Base-by-base conservation (phyloP, 2,888 invertebrate species). In the Lapara coniferarum region DNA sequence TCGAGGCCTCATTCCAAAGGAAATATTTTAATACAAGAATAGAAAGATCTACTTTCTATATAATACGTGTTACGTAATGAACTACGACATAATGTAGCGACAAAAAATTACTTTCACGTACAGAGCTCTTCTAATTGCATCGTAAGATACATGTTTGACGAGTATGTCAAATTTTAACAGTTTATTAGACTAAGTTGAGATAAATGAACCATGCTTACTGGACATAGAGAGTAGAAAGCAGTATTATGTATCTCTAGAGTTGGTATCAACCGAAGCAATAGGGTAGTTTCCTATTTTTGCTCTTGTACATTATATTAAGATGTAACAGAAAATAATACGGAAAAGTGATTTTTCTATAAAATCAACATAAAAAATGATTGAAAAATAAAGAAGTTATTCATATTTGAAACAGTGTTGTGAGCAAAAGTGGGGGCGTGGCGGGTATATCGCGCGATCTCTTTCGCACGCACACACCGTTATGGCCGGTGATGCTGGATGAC, bases 101-200 rank as follows among this genome's bases (percentile, higher is more conserved):
- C 67, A 70, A 59, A 51, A 63, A 59, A 73, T 69, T 69, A 63
- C 68, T 59, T 70, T 71, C 71, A 68, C 72, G 71, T 71, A 55
- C 67, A 63, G 71, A 63, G 68, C 70, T 71, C 72, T 56, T 70
- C 56, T 71, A 70, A 72, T 72, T 71, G 72, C 72, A 68, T 71
- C 66, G 69, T 71, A 71, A 69, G 69, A 70, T 71, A 72, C 71
- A 68, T 70, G 74, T 71, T 74, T 71, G 74, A 72, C 75, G 71
- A 72, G 66, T 58, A 66, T 72, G 71, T 71, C 71, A 69, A 66
- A 66, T 53, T 69, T 68, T 57, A 57, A 57, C 57, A 51, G 56
- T 57, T 68, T 57, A 68, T 57, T 58, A 68, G 58, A 51, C 58
- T 63, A 63, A 63, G 63, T 63, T 63, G 63, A 49, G 63, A 63